Base-by-base conservation (phyloP, 2,113 vertebrate species). In the Lontra canadensis region DNA sequence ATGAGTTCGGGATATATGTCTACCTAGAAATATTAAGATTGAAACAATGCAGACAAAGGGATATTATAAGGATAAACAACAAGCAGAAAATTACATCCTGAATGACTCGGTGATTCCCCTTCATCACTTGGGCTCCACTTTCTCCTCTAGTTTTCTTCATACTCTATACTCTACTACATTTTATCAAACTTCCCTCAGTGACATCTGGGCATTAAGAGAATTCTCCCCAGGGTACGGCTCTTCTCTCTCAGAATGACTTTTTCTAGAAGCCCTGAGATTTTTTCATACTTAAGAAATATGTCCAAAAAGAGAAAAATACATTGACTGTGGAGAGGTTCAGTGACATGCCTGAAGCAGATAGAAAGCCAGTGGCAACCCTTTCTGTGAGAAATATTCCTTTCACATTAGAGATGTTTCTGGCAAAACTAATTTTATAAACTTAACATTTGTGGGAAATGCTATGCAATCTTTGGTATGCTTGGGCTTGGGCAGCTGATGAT, bases 401-500 rank as follows among this genome's bases (percentile, higher is more conserved):
- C 61, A 63, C 7, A 23, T 31, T 47, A 69, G 47, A 92, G 31
- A 81, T 44, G 34, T 4, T 49, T 47, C 23, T 39, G 36, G 42
- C 3, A 71, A 89, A 94, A 49, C 39, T 67, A 44, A 93, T 86
- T 89, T 88, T 74, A 34, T 55, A 25, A 80, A 55, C 36, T 52
- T 73, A 76, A 78, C 15, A 0, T n/a, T 15, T 88, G 7, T 47
- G 52, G 25, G 85, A 91, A 85, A 91, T 85, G 14, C 49, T 49
- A 65, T 25, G 17, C 8, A 83, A 59, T 44, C 18, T 12, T 90
- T 79, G 42, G 34, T 61, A 11, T 55, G 3, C 69, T 65, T 74
- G 79, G 21, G 25, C 73, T 74, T 42, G 78, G 34, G 2, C 6
- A 74, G 7, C 52, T 9, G 26, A 29, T 7, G 76, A 79, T 52